A percentile compares a stretch with the other conserved stretches of the same genome.
Evolutionary conservation across 2,888 invertebrate species (phyloP).

Genomic region (Bursaphelenchus okinawaensis): DNA sequence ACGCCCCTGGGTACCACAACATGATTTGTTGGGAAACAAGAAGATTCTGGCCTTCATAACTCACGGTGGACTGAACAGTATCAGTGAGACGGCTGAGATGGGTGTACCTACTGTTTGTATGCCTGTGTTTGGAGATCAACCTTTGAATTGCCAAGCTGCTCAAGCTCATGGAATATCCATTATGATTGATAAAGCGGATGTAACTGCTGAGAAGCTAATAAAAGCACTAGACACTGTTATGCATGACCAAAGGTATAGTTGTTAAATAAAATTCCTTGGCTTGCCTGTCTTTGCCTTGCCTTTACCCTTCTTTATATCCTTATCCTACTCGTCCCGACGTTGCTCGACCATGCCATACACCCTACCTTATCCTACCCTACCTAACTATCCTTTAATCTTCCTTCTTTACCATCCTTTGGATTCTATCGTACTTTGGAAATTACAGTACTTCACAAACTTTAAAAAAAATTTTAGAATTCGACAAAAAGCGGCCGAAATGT

Average conservation of each 20-base stretch:
- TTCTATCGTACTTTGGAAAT: background rate
- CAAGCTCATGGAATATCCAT: background rate
- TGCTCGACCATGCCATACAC: too few relatives aligned
- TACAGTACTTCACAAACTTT: too few relatives aligned
- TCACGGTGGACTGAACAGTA: constrained; percentile 19
- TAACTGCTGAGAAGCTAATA: background rate
- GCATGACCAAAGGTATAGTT: background rate
- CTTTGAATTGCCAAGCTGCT: background rate
- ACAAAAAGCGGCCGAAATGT: background rate
- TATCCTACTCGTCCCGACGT: too few relatives aligned
- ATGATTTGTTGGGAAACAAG: constrained; percentile 53
- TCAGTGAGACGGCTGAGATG: constrained; percentile 3
- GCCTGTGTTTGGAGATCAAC: constrained; percentile 11
- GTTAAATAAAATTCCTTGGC: too few relatives aligned
- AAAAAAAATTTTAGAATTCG: background rate
- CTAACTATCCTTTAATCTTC: too few relatives aligned
- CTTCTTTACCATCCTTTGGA: too few relatives aligned
- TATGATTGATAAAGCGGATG: background rate
- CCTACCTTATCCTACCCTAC: too few relatives aligned
- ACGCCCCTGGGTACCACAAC: constrained; percentile 58
- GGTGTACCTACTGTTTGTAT: constrained; percentile 16
- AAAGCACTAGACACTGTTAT: background rate
- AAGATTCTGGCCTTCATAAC: constrained; percentile 18
- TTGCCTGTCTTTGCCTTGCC: too few relatives aligned
- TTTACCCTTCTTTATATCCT: too few relatives aligned